Conservation (phyloP, 2,888 invertebrate species). For the Macaria liturata region DNA sequence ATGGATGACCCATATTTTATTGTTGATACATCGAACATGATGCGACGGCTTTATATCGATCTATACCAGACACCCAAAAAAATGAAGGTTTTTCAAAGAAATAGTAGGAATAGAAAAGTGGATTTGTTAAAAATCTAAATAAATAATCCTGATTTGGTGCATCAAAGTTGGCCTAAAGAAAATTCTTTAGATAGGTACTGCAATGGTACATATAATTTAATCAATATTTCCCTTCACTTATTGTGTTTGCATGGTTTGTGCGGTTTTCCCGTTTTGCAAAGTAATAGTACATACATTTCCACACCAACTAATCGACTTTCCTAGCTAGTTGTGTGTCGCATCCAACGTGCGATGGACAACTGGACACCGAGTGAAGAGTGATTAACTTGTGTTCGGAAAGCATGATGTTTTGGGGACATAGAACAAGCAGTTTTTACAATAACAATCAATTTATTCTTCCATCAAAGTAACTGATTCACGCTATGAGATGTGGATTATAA, state of each 20-base stretch:
- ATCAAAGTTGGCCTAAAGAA: too few species aligned
- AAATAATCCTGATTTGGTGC: too few species aligned
- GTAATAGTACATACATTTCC: conserved; percentile 2
- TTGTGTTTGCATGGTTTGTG: conserved; percentile 6
- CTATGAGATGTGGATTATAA: too few species aligned
- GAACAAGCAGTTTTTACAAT: neutral
- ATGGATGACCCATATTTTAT: too few species aligned
- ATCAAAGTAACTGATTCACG: too few species aligned
- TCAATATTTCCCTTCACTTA: neutral
- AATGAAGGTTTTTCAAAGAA: too few species aligned
- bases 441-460: neutral
- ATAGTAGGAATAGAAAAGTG: too few species aligned
- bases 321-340: neutral
- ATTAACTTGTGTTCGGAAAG: conserved; percentile 36
- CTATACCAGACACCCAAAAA: too few species aligned
- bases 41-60: too few species aligned
- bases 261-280: neutral
- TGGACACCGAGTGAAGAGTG: conserved; percentile 29
- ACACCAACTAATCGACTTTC: conserved; percentile 21
- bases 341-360: conserved; percentile 10
- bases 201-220: neutral
- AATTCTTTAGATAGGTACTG: too few species aligned
- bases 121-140: too few species aligned
- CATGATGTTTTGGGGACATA: conserved; percentile 32
- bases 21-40: too few species aligned